Base-by-base conservation (phyloP, 2,888 invertebrate species). In the Homarus gammarus region DNA sequence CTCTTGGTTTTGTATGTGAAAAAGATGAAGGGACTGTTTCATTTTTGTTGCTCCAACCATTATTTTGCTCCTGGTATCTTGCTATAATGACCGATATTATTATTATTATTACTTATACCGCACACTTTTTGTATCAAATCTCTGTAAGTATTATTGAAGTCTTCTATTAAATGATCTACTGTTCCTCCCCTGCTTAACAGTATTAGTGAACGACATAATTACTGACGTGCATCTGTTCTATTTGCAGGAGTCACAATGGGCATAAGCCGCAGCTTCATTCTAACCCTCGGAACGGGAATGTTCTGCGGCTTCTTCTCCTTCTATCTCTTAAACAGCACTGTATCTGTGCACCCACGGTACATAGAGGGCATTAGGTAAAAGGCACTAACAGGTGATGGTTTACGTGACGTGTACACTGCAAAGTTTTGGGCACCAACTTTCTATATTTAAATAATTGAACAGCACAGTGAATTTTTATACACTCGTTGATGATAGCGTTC, bases 301-400 rank as follows among this genome's bases (percentile, higher is more conserved):
- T 88, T 92, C 84, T 90, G 92, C 87, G 92, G 92, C 70, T 90
- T 92, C 90, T 84, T 92, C 87, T 92, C 90, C 87, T 92, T 92
- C 89, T 92, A 92, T 90, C 86, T 92, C 61, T 87, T 92, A 90
- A 92, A 90, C 89, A 84, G 79, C 87, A 90, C 90, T 64, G 83
- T 90, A 86, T 82, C 92, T 61, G 49, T 85, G 49, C 85, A 84
- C 75, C 89, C 89, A 72, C 89, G 84, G 73, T 89, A 84, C 79
- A 89, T 84, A 81, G 84, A 89, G 75, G 89, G 89, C 56, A 89
- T 89, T 89, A 89, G 89, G 89, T 89, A 89, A 87, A 87, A 51
- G 18, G 68, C 77, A 88, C 89, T 89, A 89, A 84, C 75, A 51
- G 89, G 89, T 89, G 84, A 44, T 72, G 89, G 89, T 72, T 49